Base-by-base conservation (phyloP, 2,797 vertebrate species). In the Pipistrellus nathusii region DNA sequence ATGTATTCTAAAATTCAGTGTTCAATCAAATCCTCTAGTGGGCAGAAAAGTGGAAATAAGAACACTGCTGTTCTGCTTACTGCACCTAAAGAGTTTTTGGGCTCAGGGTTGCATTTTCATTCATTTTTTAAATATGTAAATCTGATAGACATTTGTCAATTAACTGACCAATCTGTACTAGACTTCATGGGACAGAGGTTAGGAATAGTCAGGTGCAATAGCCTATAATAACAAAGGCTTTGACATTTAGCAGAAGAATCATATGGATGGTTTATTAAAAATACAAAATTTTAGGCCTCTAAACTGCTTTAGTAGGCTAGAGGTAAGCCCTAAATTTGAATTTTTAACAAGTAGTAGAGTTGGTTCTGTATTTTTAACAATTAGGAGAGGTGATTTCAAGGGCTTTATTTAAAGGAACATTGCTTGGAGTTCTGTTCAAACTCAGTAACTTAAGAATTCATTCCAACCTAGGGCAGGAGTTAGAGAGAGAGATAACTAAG, bases 351-450 rank as follows among this genome's bases (percentile, higher is more conserved):
- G 5, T 8, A 72, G 8, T 23, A 35, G 20, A 35, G 14, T 8
- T 69, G 53, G 75, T 83, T 81, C 55, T 57, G n/a, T 62, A 84
- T 55, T 92, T 75, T 94, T 80, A 59, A 75, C 51, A 90, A 62
- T 5, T 8, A 68, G 5, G 13, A 35, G 23, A 46, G 6, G 25
- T 38, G 12, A 69, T 73, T 85, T 85, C 8, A 46, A 35, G 69
- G 30, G 3, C 5, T 88, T 20, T 55, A 11, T 41, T 90, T 53
- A 77, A 21, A 88, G 41, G 48, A 84, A 53, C n/a, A 27, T 4
- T 73, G 2, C 44, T 20, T 77, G 12, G 25, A 46, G 5, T 91
- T 38, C 38, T 48, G 14, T 93, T 92, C 69, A 53, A 35, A 72
- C 10, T 59, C 15, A 71, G 15, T 55, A 59, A 68, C 6, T 3